Conservation (phyloP, 2,888 invertebrate species). For the Oscheius sp. region DNA sequence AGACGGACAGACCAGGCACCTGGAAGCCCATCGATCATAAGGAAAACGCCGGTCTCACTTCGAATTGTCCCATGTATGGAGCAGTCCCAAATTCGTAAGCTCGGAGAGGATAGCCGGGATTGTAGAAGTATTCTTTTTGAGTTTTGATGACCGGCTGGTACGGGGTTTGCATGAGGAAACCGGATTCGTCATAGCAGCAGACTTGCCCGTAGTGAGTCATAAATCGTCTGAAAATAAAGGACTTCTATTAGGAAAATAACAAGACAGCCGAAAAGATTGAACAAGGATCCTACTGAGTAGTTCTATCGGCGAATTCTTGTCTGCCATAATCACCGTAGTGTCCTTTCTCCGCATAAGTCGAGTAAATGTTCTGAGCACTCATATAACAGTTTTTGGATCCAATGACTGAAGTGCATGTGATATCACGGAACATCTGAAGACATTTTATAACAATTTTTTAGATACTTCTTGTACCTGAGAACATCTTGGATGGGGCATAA, state of each 20-base stretch:
- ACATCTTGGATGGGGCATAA: constrained; percentile 79
- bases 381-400: constrained; percentile 86
- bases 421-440: constrained; percentile 71
- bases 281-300: constrained; percentile 45
- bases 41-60: constrained; percentile 88
- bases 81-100: constrained; percentile 86
- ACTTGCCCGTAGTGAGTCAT: constrained; percentile 83
- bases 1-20: constrained; percentile 88
- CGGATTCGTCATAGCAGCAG: constrained; percentile 94
- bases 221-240: constrained; percentile 67
- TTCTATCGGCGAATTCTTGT: constrained; percentile 35
- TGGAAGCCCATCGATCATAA: constrained; percentile 95
- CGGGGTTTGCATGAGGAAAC: constrained; percentile 90
- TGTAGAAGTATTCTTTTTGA: constrained; percentile 62
- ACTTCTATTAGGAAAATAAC: neutral
- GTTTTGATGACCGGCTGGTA: constrained; percentile 82
- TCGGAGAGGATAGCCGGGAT: constrained; percentile 72
- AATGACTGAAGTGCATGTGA: constrained; percentile 84
- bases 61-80: constrained; percentile 93
- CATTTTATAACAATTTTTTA: neutral
- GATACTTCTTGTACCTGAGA: constrained; percentile 53
- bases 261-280: no score
- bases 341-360: constrained; percentile 63
- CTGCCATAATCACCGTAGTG: constrained; percentile 35
- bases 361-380: constrained; percentile 71